Conservation (phyloP, 2,797 vertebrate genomes). For the Streptopelia turtur region DNA sequence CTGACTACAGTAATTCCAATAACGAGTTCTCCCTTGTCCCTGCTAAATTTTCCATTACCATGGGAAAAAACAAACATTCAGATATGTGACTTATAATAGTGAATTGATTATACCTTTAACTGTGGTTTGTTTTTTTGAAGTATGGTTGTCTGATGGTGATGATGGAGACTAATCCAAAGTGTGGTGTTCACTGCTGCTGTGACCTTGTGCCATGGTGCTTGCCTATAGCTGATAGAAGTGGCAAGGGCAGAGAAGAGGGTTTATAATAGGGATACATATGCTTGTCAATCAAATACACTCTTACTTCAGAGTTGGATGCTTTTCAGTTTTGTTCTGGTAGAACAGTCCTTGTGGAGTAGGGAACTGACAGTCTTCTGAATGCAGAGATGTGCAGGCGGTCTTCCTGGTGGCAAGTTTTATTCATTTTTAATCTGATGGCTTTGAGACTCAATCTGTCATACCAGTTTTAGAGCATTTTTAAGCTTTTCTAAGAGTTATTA, state of each 20-base stretch:
- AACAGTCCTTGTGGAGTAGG: background rate
- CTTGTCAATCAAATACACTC: background rate
- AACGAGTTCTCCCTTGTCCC: background rate
- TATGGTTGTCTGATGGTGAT: background rate
- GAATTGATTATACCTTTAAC: background rate
- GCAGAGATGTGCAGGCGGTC: background rate
- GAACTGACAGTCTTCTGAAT: background rate
- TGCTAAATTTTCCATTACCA: background rate
- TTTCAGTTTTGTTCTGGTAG: background rate
- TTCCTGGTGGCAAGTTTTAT: background rate
- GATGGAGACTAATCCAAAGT: background rate
- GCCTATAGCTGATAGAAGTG: background rate
- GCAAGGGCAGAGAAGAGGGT: background rate
- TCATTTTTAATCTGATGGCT: background rate
- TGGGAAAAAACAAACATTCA: background rate
- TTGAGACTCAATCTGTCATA: background rate
- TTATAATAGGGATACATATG: accelerated
- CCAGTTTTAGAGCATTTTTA: background rate
- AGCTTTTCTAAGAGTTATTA: background rate
- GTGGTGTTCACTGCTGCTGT: background rate
- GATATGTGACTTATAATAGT: background rate
- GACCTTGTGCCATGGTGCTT: background rate
- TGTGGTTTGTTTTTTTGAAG: background rate
- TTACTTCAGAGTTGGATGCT: background rate
- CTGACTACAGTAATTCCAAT: background rate